A percentile compares a stretch with the other conserved stretches of the same genome.
phyloP scores from a whole-genome alignment of 1,140 invertebrate genomes.

The Grapholita molesta region DNA sequence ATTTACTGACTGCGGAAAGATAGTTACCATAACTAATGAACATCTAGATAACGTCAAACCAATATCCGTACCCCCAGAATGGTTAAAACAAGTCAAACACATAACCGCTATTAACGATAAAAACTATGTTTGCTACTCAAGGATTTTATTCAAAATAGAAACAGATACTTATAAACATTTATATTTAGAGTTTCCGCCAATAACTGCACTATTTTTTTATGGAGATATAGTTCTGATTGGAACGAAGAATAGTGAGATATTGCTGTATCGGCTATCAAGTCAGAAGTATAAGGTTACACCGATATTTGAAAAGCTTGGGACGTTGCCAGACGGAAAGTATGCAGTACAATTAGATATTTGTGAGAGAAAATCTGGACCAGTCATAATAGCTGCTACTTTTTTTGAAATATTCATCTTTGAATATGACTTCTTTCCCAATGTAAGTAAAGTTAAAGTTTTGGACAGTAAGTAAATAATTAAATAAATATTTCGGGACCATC shows the following conservation, averaged over 20 bases:
- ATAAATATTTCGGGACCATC: too few species aligned
- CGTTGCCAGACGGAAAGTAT: constrained; percentile 53
- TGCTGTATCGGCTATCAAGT: constrained; percentile 50
- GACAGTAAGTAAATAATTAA: too few species aligned
- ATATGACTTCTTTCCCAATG: constrained; percentile 55
- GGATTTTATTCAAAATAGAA: constrained; percentile 59
- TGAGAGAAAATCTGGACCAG: constrained; percentile 54
- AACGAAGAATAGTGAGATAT: constrained; percentile 46
- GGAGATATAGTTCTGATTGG: constrained; percentile 52
- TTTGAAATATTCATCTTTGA: constrained; percentile 54
- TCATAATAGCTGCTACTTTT: constrained; percentile 55
- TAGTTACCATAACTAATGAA: constrained; percentile 44
- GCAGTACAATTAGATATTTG: constrained; percentile 62
- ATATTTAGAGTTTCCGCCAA: constrained; percentile 55
- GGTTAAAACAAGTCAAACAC: constrained; percentile 60
- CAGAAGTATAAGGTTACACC: constrained; percentile 44
- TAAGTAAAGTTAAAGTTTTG: constrained; percentile 36
- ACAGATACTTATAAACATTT: constrained; percentile 54
- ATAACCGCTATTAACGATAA: constrained; percentile 48
- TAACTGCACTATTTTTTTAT: constrained; percentile 63
- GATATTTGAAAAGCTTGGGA: constrained; percentile 50
- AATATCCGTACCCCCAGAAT: constrained; percentile 51
- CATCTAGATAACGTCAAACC: constrained; percentile 32
- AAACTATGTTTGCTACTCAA: constrained; percentile 64
- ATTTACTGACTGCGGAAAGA: constrained; percentile 58